A percentile compares a stretch with the other conserved stretches of the same genome.
phyloP scores from a whole-genome alignment of 2,113 vertebrate genomes.

The Nerophis ophidion region DNA sequence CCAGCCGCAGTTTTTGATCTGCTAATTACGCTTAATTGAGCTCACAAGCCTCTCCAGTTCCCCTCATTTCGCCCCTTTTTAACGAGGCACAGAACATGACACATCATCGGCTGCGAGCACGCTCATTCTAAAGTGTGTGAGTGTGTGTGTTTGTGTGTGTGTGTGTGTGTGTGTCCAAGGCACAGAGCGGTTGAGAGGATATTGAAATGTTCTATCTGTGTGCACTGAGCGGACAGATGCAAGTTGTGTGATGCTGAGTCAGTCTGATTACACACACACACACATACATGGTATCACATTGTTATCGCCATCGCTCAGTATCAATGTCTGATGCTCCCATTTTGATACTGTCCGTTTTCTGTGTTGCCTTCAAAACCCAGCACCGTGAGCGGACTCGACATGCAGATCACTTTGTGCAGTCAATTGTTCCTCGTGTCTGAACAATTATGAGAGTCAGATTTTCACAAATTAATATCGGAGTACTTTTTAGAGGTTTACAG shows the following conservation, averaged over 20 bases:
- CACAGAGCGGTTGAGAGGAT: constrained; percentile 25
- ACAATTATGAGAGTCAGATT: too few relatives aligned
- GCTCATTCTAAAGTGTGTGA: neutral
- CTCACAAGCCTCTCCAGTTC: constrained; percentile 35
- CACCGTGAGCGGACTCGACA: too few relatives aligned
- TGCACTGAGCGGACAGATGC: constrained; percentile 22
- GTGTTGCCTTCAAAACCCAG: too few relatives aligned
- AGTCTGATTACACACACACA: too few relatives aligned
- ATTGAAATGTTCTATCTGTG: constrained; percentile 48
- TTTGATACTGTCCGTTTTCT: too few relatives aligned
- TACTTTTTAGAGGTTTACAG: too few relatives aligned
- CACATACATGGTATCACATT: too few relatives aligned
- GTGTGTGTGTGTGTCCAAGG: neutral
- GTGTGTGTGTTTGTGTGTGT: neutral
- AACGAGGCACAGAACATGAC: constrained; percentile 35
- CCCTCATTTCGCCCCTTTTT: constrained; percentile 37
- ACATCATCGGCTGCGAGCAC: constrained; percentile 14
- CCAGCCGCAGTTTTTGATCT: constrained; percentile 52
- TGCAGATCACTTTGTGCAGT: too few relatives aligned
- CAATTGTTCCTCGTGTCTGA: too few relatives aligned
- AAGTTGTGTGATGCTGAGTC: constrained; percentile 39
- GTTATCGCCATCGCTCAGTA: too few relatives aligned
- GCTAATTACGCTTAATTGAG: constrained; percentile 62
- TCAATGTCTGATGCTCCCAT: too few relatives aligned
- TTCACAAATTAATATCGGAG: too few relatives aligned